These are phyloP conservation scores for Sylvilagus floridanus DNA, from an alignment of 2,797 vertebrate species.

Conservation along the genomic window DNA sequence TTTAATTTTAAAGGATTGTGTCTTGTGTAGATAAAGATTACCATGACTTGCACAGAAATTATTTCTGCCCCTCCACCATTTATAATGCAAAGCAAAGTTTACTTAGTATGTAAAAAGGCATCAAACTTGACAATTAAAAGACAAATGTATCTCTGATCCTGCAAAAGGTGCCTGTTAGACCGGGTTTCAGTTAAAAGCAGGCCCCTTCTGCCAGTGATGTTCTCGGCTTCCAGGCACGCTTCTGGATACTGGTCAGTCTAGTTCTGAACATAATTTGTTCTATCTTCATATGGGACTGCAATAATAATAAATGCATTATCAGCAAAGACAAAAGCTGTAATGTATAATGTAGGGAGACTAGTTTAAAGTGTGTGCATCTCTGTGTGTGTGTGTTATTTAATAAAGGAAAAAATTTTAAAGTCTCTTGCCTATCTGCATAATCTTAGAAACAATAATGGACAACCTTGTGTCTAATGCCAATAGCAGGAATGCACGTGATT, in stretches of 20 bases:
- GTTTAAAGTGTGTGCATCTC: neutral
- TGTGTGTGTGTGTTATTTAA: neutral
- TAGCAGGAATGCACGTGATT: neutral
- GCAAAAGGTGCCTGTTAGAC: neutral
- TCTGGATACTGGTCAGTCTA: neutral
- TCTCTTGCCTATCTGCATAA: neutral
- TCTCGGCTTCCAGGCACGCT: neutral
- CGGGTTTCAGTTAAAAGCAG: neutral
- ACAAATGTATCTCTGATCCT: constrained; percentile 41
- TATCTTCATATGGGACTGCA: neutral
- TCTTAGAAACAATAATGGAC: neutral
- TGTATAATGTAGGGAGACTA: neutral
- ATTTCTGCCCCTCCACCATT: constrained; percentile 59
- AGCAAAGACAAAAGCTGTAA: constrained; percentile 1
- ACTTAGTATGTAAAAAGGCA: constrained; percentile 72
- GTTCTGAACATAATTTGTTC: neutral
- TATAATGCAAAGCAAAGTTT: constrained; percentile 68
- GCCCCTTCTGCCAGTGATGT: neutral
- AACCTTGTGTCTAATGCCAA: neutral
- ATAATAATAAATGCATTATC: constrained; percentile 2
- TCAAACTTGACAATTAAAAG: constrained; percentile 63
- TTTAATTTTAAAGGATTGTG: constrained; percentile 78
- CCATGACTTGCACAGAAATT: constrained; percentile 76
- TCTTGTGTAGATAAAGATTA: constrained; percentile 76
- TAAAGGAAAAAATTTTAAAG: neutral